Evolutionary conservation across 1,140 invertebrate genomes (phyloP), one percentile per base, ranked within the genome.

Genomic region (Coenobita brevimanus): DNA sequence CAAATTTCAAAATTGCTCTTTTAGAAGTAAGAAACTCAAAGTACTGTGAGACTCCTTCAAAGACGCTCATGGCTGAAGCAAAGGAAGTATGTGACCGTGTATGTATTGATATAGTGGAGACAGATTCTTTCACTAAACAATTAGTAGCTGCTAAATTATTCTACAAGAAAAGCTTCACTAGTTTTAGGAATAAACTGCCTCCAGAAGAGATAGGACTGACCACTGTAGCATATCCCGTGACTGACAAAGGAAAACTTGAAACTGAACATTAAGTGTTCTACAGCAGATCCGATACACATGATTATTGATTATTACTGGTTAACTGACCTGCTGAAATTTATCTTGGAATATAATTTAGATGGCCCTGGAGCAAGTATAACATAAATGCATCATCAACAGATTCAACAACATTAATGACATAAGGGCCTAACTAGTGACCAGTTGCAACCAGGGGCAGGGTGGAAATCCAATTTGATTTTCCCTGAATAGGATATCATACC

Each of bases 101-200:
- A 41, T 89, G 73, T 89, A 76, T 79, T 81, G 88, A 88, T 33
- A 85, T 89, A 75, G 54, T 57, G n/a, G 84, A 89, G 46, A 79
- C 80, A 83, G 89, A 78, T 88, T 86, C 82, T 76, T 89, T 50
- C 79, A 87, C 78, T 73, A 82, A 89, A n/a, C 75, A 89, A n/a
- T 82, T 90, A 75, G 54, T 75, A 87, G 89, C 80, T 78, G 88
- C 88, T 88, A 90, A 90, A 86, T 87, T 90, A 67, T 89, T 90
- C 43, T 57, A n/a, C n/a, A n/a, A n/a, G n/a, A n/a, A n/a, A n/a
- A n/a, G n/a, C n/a, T n/a, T n/a, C n/a, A n/a, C 76, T 62, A 67
- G 17, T 50, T 50, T 50, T 50, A 50, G 17, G 46, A 50, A 50
- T 6, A 50, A 50, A 50, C 6, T 50, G 6, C 46, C 46, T 50